Evolutionary conservation across 2,113 vertebrate genomes (phyloP), one percentile per base, ranked within the genome.

Genomic region (Vombatus ursinus): DNA sequence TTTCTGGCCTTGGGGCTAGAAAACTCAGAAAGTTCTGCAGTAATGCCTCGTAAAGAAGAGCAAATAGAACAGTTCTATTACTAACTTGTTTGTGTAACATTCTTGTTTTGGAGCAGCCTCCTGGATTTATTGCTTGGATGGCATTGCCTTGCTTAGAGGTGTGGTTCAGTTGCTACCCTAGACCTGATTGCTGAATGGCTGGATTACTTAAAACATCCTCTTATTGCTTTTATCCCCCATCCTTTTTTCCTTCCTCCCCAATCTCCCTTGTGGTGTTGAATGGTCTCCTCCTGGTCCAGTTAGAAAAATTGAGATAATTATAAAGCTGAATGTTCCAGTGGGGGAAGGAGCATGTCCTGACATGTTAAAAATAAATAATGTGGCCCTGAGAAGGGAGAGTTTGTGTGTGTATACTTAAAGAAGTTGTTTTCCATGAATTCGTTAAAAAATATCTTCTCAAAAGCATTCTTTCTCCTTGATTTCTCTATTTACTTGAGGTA

Each of bases 371-470:
- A 84, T 84, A 44, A 14, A 92, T 93, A 90, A 89, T 0, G 0
- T 90, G 14, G 53, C 12, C 51, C 16, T 37, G 84, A 50, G 24
- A 54, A 3, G 61, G 50, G 49, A 8, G 25, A 8, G 1, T 44
- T 16, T 50, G 44, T 3, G 3, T 28, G 24, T 93, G 47, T n/a
- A n/a, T 50, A n/a, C 31, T 23, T 91, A 0, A 37, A 93, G 31
- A 1, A 0, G 1, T 49, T 44, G 0, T 22, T 31, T 25, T 93
- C 95, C 37, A 0, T 89, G 26, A 91, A 50, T 93, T 96, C 14
- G 8, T 94, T 93, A 52, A 8, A 7, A 99, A 89, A 25, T 22
- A 14, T 89, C 94, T 91, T 92, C 11, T 37, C 96, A 54, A 37
- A 31, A 93, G 92, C 23, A 84, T 5, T 77, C 50, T 92, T 91